A percentile compares a stretch with the other conserved stretches of the same genome.
Conservation (phyloP, 2,888 invertebrate genomes). For the Gymnosoma rotundatum region DNA sequence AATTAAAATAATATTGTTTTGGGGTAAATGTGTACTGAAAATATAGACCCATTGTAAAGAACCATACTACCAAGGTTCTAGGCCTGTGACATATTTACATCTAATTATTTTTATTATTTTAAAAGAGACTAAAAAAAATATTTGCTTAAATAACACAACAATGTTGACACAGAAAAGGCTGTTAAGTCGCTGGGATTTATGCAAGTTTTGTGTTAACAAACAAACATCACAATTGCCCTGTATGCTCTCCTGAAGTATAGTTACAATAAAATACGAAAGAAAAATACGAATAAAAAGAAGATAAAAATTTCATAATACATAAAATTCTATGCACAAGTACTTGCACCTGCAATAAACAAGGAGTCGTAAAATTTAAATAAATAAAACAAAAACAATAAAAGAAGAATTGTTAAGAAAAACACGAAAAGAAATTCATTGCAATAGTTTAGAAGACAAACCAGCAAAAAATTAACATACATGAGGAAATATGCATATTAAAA, state of each 20-base stretch:
- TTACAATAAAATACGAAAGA: neutral
- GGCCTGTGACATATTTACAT: no score
- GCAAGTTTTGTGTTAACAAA: no score
- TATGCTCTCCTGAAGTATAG: neutral
- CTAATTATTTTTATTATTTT: no score
- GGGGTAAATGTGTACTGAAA: no score
- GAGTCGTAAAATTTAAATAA: slow-evolving; percentile 51
- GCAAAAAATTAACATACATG: neutral
- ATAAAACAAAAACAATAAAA: slow-evolving; percentile 41
- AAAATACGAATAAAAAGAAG: slow-evolving; percentile 16
- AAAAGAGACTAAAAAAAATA: no score
- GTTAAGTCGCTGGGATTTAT: no score
- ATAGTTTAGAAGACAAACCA: slow-evolving; percentile 18
- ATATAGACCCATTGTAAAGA: no score
- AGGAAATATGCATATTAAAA: neutral
- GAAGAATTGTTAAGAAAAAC: slow-evolving; percentile 1
- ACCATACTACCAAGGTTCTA: no score
- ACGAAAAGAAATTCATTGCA: neutral
- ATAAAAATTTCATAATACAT: slow-evolving; percentile 8
- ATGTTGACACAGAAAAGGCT: no score
- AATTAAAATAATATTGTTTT: no score
- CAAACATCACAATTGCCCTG: no score
- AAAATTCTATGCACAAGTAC: slow-evolving; percentile 41
- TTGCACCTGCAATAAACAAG: slow-evolving; percentile 63
- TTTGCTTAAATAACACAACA: no score